A percentile compares a stretch with the other conserved stretches of the same genome.
phyloP scores from a whole-genome alignment of 2,888 invertebrate genomes.

The Nomada goodeniana region DNA sequence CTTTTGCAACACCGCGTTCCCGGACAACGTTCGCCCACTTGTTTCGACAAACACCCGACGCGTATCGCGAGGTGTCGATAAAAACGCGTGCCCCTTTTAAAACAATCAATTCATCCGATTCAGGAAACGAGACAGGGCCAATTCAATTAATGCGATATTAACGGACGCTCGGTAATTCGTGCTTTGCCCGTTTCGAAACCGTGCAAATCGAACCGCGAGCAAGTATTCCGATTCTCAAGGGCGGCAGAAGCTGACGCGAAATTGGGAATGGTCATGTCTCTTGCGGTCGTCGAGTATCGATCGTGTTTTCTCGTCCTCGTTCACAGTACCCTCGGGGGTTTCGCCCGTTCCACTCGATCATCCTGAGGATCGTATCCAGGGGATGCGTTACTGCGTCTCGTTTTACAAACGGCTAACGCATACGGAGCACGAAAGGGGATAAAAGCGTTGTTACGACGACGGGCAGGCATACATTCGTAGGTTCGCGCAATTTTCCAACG shows the following conservation, averaged over 20 bases:
- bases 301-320: not conserved
- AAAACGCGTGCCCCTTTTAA: too few relatives aligned
- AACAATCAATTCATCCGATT: too few relatives aligned
- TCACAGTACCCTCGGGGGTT: not conserved
- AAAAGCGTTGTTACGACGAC: not conserved
- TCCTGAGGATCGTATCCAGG: not conserved
- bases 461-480: not conserved
- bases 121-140: too few relatives aligned
- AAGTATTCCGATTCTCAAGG: constrained; percentile 50
- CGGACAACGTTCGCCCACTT: too few relatives aligned
- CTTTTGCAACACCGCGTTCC: too few relatives aligned
- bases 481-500: too few relatives aligned
- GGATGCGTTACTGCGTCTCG: constrained; percentile 12
- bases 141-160: too few relatives aligned
- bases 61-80: too few relatives aligned
- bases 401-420: not conserved
- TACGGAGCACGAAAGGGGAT: not conserved
- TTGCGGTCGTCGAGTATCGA: constrained; percentile 34
- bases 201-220: constrained; percentile 15
- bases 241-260: constrained; percentile 26
- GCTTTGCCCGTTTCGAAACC: not conserved
- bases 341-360: not conserved
- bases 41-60: too few relatives aligned
- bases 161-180: too few relatives aligned
- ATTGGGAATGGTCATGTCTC: constrained; percentile 61